Base-by-base conservation (phyloP, 2,888 invertebrate species). In the Noctua pronuba region DNA sequence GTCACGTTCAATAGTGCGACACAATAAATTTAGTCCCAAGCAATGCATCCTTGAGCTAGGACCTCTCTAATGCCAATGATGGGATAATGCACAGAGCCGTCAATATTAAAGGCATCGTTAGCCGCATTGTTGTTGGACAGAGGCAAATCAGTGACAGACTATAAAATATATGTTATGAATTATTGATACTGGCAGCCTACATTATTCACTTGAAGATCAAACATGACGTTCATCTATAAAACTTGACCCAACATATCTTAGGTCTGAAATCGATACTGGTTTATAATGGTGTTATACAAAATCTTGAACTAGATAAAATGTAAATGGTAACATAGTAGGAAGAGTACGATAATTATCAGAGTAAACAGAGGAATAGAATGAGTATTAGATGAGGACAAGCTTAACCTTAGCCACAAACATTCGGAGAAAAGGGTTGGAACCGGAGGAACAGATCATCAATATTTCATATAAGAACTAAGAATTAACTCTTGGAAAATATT, bases 21-120 rank as follows among this genome's bases (percentile, higher is more conserved):
- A 82, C 82, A 82, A 89, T 88, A 88, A 86, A 87, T 83, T 73
- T 74, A 66, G 69, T 77, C 52, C 77, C 66, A 80, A 64, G 79
- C 76, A 65, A 79, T 64, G 75, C 85, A 88, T 88, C 92, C 92
- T 92, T 92, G 92, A 91, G 86, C 80, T 58, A 62, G 73, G 79
- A 89, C 92, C 92, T 90, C 89, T 92, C 92, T 92, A 92, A 92
- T 90, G 72, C 85, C 88, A 86, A 86, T 89, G 91, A 93, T 92
- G 89, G 88, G 87, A 92, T 89, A 89, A 90, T 88, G 86, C 80
- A 88, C 77, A 86, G 81, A 82, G 79, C 79, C 79, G 85, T 79
- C 78, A 71, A 82, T 84, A 84, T 82, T 88, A 89, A 85, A 75
- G 80, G 62, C 88, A 88, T 91, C 88, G 89, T 89, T 92, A 89